Base-by-base conservation (phyloP, 2,797 vertebrate genomes). In the Malurus splendens region DNA sequence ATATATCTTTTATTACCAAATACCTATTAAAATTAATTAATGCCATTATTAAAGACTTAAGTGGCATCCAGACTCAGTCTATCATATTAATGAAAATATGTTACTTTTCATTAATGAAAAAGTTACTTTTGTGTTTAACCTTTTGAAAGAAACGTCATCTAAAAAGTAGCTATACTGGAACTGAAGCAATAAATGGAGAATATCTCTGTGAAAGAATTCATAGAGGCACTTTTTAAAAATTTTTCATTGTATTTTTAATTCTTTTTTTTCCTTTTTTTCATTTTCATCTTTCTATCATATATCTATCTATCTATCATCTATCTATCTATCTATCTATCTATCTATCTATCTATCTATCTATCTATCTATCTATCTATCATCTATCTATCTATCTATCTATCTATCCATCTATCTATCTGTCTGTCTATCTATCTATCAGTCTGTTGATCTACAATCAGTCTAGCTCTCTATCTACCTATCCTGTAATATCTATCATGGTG, bases 201-300 rank as follows among this genome's bases (percentile, higher is more conserved):
- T 55, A 82, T 28, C 10, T 3, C 1, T 55, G 18, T 14, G 33
- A 1, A 20, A 16, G 13, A 55, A 41, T 59, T 65, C 24, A 48
- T n/a, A 12, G 5, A 12, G 12, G 1, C 0, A 7, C 18, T 65
- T 64, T 66, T 59, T 22, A 36, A 36, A 36, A 36, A 36, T 10
- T 10, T 36, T 36, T 36, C 36, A 36, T 36, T 36, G 10, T 11
- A 36, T 36, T 36, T 36, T 36, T 36, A 36, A 36, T 36, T 36
- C 10, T 36, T 36, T 36, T 36, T 36, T 36, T 36, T 32, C 36
- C 10, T 36, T 36, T 36, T 36, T 36, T 36, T 36, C 36, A 36
- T 36, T 36, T 36, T 36, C 33, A 33, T 33, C 13, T 57, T 1
- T 47, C 33, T 45, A 2, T 28, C 28, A 15, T 36, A 11, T 32